Conservation (phyloP, 2,113 vertebrate species). For the Tricholaema leucomelas region DNA sequence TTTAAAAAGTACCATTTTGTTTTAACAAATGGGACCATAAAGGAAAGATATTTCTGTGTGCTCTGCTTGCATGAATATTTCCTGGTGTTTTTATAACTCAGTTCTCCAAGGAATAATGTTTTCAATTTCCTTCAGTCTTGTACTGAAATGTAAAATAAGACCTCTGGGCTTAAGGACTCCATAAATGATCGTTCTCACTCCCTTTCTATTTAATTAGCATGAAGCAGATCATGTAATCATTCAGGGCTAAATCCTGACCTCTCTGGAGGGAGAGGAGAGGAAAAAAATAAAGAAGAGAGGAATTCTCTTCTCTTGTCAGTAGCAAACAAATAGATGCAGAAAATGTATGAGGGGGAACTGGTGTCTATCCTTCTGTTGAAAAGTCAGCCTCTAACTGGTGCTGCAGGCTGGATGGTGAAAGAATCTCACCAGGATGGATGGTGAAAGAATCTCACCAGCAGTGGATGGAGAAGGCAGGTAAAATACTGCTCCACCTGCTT, state of each 20-base stretch:
- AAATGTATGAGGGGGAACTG: background rate
- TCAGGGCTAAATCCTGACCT: constrained; percentile 24
- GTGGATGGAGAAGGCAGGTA: background rate
- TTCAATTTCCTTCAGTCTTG: constrained; percentile 53
- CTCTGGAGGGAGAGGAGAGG: background rate
- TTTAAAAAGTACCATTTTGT: constrained; percentile 47
- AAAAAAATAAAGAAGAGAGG: background rate
- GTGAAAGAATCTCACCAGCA: background rate
- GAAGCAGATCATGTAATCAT: constrained; percentile 38
- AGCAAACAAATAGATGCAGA: background rate
- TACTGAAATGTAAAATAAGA: constrained; percentile 65
- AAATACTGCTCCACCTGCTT: background rate
- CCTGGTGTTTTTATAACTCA: constrained; percentile 47
- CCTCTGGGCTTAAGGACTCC: constrained; percentile 52
- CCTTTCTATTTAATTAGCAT: constrained; percentile 58
- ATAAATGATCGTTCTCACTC: constrained; percentile 29
- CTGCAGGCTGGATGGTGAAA: background rate
- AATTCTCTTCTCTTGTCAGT: background rate
- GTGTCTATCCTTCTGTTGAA: background rate
- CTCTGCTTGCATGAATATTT: constrained; percentile 46
- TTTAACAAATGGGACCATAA: constrained; percentile 54
- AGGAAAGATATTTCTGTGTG: constrained; percentile 52
- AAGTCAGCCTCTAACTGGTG: background rate
- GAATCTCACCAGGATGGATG: background rate
- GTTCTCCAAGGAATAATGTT: constrained; percentile 55